Percentiles rank a stretch among this genome's conserved stretches.
Evolutionary conservation across 2,113 vertebrate genomes (phyloP).

Genomic region (Coptodon bakossiorum): DNA sequence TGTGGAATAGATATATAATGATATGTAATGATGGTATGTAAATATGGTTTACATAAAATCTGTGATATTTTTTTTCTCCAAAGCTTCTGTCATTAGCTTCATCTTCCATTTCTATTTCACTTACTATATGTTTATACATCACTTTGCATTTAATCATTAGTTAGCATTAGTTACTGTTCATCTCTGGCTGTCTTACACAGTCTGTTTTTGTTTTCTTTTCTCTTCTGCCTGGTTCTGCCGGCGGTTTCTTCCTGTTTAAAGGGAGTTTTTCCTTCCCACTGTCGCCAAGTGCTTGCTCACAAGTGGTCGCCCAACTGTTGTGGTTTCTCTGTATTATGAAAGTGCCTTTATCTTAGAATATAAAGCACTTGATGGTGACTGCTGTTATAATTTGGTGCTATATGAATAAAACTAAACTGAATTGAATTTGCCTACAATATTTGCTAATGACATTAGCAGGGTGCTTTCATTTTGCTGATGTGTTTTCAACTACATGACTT

Average conservation of each 20-base stretch:
- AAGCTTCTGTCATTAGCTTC: not conserved
- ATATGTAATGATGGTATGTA: not conserved
- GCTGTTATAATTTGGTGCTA: not conserved
- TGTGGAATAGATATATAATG: not conserved
- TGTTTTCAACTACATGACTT: not conserved
- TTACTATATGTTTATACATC: not conserved
- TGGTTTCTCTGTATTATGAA: not conserved
- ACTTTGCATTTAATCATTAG: not conserved
- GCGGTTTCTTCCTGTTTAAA: not conserved
- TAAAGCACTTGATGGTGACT: not conserved
- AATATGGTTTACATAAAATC: not conserved
- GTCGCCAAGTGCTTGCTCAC: not conserved
- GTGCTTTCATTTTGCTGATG: not conserved
- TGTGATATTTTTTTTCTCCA: not conserved
- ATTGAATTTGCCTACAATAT: not conserved
- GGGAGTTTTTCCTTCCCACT: not conserved
- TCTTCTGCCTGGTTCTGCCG: not conserved
- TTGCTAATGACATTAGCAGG: not conserved
- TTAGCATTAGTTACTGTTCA: not conserved
- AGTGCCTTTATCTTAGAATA: not conserved
- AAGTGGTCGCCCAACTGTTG: not conserved
- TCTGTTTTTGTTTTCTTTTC: not conserved
- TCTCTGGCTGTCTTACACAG: not conserved
- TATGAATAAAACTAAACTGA: not conserved
- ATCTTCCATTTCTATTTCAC: not conserved